Evolutionary conservation across 1,140 invertebrate species (phyloP), one percentile per base, ranked within the genome.

Genomic region (Drosophila aff.): DNA sequence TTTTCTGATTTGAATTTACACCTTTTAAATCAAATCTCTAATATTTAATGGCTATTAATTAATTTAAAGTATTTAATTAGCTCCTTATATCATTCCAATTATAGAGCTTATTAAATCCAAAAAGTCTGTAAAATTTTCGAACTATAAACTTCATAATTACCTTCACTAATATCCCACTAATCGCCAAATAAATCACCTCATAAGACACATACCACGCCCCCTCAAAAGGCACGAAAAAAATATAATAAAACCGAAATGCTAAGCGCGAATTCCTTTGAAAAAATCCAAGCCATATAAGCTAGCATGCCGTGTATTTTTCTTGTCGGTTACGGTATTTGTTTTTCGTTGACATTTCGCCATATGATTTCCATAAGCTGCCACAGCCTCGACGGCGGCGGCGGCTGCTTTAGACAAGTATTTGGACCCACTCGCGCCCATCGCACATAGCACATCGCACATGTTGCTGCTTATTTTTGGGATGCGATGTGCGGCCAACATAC

Each of bases 281-380:
- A 68, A 67, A 69, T 68, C 67, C 63, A 67, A 11, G 64, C 67
- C 46, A 59, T 79, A 44, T 73, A 52, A 40, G 49, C 59, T 69
- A 67, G 65, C 66, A 76, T 38, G 46, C n/a, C 38, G 38, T 50
- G 68, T 73, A 55, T 60, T 67, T 68, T 67, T 57, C 46, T 33
- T 73, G 53, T 73, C 53, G 69, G 53, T 52, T 73, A 61, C 46
- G 69, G 68, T 78, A 69, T 64, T 52, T 82, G 59, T 80, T 80
- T 80, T 86, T 78, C 68, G 81, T 83, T 87, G 83, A 89, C 83
- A 89, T 87, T 87, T 89, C 67, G 81, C 81, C 83, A 79, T 89
- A 89, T 87, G 83, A 87, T 87, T 87, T 87, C 83, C 83, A 87
- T 87, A 87, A 87, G 84, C 77, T 87, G 83, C 84, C 83, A 87